These are phyloP conservation scores for Pyrocephalus nanus DNA, from an alignment of 2,797 vertebrate species.

Conservation along the genomic window DNA sequence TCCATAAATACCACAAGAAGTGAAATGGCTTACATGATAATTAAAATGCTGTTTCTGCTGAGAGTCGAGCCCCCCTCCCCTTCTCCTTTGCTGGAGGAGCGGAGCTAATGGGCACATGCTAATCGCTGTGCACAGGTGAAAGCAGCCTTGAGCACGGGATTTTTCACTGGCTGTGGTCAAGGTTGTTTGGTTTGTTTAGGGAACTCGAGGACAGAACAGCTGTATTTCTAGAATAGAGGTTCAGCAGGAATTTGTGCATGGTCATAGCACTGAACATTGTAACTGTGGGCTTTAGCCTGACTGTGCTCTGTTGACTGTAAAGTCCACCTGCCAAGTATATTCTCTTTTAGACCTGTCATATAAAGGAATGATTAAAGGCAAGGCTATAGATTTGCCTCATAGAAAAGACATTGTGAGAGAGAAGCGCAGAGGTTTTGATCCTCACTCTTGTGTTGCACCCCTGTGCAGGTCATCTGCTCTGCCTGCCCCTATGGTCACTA, in stretches of 20 bases:
- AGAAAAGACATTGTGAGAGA: neutral
- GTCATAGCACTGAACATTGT: neutral
- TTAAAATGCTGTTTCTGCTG: conserved; percentile 48
- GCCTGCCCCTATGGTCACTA: accelerated
- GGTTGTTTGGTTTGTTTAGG: neutral
- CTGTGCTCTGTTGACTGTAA: neutral
- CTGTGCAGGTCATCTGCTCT: neutral
- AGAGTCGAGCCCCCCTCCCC: neutral
- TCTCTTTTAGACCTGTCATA: neutral
- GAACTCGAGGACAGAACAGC: neutral
- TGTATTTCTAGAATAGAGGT: neutral
- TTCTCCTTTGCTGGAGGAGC: neutral
- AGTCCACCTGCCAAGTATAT: neutral
- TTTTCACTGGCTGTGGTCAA: neutral
- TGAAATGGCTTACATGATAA: conserved; percentile 34
- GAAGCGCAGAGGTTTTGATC: neutral
- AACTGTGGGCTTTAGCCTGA: neutral
- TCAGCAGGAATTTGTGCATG: neutral
- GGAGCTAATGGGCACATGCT: neutral
- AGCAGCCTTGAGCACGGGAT: accelerated
- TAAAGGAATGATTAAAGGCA: neutral
- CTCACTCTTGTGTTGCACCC: neutral
- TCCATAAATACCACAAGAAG: conserved; percentile 65
- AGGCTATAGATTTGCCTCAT: neutral
- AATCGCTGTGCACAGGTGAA: neutral